phyloP scores from a whole-genome alignment of 2,113 vertebrate species.

The Poeciliopsis retropinna region DNA sequence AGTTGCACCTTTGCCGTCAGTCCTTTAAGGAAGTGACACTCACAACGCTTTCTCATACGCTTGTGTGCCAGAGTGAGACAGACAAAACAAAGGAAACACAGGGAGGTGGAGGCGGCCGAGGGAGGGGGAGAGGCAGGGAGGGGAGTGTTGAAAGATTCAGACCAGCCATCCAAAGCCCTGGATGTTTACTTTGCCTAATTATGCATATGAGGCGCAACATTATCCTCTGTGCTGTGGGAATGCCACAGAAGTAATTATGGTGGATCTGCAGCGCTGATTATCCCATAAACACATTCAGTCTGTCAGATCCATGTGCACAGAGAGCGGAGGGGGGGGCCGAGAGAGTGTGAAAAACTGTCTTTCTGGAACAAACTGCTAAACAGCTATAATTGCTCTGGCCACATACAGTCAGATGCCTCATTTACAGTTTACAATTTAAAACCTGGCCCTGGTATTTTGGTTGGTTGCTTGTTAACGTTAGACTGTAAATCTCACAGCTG shows the following conservation, averaged over 20 bases:
- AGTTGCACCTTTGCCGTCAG: background rate
- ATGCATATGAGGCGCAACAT: conserved; percentile 70
- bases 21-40: conserved; percentile 33
- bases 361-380: conserved; percentile 45
- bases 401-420: conserved; percentile 49
- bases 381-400: conserved; percentile 39
- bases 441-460: conserved; percentile 60
- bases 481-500: conserved; percentile 64
- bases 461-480: conserved; percentile 59
- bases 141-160: conserved; percentile 56
- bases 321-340: conserved; percentile 26
- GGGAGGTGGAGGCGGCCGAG: background rate
- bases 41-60: background rate
- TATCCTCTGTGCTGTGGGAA: conserved; percentile 66
- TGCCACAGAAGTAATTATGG: conserved; percentile 70
- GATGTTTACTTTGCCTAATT: conserved; percentile 73
- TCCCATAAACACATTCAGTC: conserved; percentile 69
- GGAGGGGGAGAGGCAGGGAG: background rate
- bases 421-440: conserved; percentile 67
- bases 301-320: conserved; percentile 26
- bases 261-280: conserved; percentile 74
- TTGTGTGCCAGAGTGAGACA: conserved; percentile 17
- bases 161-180: conserved; percentile 50
- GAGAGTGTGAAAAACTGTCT: conserved; percentile 39
- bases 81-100: conserved; percentile 41